Conservation (phyloP, 2,888 invertebrate species). For the Acleris emargana region DNA sequence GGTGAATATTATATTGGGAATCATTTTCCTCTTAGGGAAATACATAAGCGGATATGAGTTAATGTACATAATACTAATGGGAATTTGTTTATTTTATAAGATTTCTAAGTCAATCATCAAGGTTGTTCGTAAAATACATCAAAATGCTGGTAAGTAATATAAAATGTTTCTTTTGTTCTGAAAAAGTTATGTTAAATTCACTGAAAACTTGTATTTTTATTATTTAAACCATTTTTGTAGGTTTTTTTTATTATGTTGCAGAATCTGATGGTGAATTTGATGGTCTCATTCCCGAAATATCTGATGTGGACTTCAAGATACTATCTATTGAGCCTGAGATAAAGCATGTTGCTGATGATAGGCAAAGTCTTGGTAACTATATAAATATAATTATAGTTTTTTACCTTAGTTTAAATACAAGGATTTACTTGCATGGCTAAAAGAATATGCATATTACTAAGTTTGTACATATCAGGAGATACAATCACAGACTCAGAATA, state of each 20-base stretch:
- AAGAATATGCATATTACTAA: too few species aligned
- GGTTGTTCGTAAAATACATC: constrained; percentile 62
- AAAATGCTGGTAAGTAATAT: constrained; percentile 66
- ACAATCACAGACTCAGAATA: too few species aligned
- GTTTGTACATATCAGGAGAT: too few species aligned
- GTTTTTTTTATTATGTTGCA: constrained; percentile 47
- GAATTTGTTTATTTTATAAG: constrained; percentile 60
- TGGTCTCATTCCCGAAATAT: constrained; percentile 70
- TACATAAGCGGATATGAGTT: constrained; percentile 68
- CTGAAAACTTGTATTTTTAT: neutral
- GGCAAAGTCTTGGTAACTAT: constrained; percentile 68
- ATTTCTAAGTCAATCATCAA: constrained; percentile 58
- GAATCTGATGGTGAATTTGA: constrained; percentile 75
- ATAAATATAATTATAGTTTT: neutral
- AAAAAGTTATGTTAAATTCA: neutral
- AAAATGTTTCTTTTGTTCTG: neutral
- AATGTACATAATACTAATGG: constrained; percentile 61
- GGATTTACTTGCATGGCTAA: too few species aligned
- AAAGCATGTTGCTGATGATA: constrained; percentile 59
- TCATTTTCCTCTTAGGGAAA: constrained; percentile 62
- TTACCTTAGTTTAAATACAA: too few species aligned
- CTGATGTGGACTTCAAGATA: constrained; percentile 68
- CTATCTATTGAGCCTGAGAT: constrained; percentile 71
- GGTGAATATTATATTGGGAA: constrained; percentile 63
- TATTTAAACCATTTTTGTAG: neutral